phyloP scores from a whole-genome alignment of 2,113 vertebrate species.

The Lethenteron reissneri region DNA sequence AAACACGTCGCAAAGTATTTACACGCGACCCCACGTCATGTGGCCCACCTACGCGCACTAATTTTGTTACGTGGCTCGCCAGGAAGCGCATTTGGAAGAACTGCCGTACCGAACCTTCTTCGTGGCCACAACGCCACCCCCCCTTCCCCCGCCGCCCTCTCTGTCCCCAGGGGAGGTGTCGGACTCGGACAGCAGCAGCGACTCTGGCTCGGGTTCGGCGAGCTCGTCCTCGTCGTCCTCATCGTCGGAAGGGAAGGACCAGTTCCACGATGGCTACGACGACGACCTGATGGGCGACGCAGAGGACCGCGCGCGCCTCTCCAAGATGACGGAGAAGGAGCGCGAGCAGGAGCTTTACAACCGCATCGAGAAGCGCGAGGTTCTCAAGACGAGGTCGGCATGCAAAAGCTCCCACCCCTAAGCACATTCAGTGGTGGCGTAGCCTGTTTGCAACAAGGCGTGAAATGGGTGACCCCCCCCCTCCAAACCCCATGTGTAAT shows the following conservation, averaged over 20 bases:
- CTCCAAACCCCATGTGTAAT: too few species aligned
- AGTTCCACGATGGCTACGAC: conserved; percentile 82
- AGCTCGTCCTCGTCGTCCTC: conserved; percentile 89
- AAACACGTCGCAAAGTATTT: too few species aligned
- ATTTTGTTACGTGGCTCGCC: too few species aligned
- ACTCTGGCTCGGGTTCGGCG: conserved; percentile 86
- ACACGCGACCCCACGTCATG: too few species aligned
- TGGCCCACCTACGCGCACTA: too few species aligned
- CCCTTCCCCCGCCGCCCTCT: not conserved
- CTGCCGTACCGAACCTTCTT: too few species aligned
- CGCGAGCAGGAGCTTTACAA: conserved; percentile 92
- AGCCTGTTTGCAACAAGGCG: too few species aligned
- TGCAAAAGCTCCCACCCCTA: too few species aligned
- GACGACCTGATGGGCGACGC: conserved; percentile 96
- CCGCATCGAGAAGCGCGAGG: conserved; percentile 88
- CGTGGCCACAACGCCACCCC: too few species aligned
- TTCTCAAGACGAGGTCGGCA: conserved; percentile 69
- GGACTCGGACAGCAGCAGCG: conserved; percentile 41
- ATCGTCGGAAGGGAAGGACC: conserved; percentile 81
- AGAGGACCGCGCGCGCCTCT: conserved; percentile 71
- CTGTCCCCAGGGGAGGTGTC: conserved; percentile 60
- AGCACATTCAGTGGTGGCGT: too few species aligned
- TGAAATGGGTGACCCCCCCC: too few species aligned
- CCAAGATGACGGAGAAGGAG: conserved; percentile 97
- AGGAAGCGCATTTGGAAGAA: too few species aligned